Conservation (phyloP, 2,888 invertebrate genomes). For the Piscicola geometra region DNA sequence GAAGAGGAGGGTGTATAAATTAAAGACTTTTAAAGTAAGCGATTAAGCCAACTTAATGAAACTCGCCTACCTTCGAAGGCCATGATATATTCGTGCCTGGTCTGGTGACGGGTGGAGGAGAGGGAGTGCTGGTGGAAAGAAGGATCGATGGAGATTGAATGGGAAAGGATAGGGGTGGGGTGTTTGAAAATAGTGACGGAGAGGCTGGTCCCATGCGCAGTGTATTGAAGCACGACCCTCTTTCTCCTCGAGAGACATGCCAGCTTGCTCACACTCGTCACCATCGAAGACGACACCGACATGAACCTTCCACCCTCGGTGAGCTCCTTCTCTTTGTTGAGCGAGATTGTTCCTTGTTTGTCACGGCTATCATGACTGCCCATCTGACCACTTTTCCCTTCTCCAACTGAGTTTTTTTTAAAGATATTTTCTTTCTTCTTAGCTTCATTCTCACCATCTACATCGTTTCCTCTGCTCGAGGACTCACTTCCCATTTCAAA, state of each 20-base stretch:
- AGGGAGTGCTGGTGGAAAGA: too few relatives aligned
- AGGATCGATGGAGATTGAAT: too few relatives aligned
- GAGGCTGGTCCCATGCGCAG: neutral
- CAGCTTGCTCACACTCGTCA: neutral
- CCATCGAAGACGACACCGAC: too few relatives aligned
- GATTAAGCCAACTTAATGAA: too few relatives aligned
- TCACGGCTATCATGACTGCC: too few relatives aligned
- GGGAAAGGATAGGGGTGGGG: neutral
- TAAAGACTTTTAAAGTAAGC: too few relatives aligned
- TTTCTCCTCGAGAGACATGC: neutral
- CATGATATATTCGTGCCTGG: too few relatives aligned
- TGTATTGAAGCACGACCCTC: neutral
- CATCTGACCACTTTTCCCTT: neutral
- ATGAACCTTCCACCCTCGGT: neutral
- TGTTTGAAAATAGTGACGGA: neutral
- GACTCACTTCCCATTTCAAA: constrained; percentile 4
- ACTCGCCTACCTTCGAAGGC: too few relatives aligned
- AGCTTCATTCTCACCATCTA: neutral
- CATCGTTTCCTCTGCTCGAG: neutral
- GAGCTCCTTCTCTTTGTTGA: neutral
- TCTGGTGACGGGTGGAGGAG: too few relatives aligned
- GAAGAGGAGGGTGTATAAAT: too few relatives aligned
- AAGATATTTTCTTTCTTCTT: neutral
- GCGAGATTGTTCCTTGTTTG: too few relatives aligned
- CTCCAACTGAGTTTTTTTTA: neutral